Evolutionary conservation across 2,888 invertebrate species (phyloP), one percentile per base, ranked within the genome.

Genomic region (Agapostemon virescens): DNA sequence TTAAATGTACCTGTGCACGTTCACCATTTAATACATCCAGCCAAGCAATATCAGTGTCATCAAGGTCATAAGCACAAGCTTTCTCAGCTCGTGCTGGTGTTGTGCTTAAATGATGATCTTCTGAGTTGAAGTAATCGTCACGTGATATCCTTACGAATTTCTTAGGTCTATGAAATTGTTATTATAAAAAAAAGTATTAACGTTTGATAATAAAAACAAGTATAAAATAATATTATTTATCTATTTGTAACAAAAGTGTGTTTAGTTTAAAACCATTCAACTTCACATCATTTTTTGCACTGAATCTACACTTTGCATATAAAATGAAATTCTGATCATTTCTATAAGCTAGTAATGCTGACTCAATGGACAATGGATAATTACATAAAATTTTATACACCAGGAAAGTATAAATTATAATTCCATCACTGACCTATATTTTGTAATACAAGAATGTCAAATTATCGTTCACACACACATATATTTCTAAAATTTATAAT

Each of bases 21-120:
- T 98, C 98, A n/a, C 96, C 96, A 93, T 99, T 98, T 74, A 97
- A 93, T 83, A 96, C 94, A 88, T 95, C 95, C 82, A 99, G 94
- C 99, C 99, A 99, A 64, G 96, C 95, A 81, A 96, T 96, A 93
- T 99, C 99, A 85, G 96, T 95, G 89, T 98, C 98, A 93, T 99
- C 99, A 90, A 99, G 94, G 93, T 99, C 99, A 93, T 99, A 99
- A 85, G 97, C 96, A 93, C 98, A 98, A 36, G 98, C 97, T 88
- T 97, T 97, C 93, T 99, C 98, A 23, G 98, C 97, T 91, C 96
- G 94, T 76, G 97, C 95, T 79, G 98, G 97, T 84, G 97, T 97
- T 88, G 96, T 96, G 83, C 98, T 98, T 88, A 98, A 94, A 91
- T 96, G 95, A 93, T 98, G 98, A 88, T 96, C 95, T 79, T 98